These are phyloP conservation scores for Danio kyathit DNA, from an alignment of 2,797 vertebrate species.

Conservation along the genomic window DNA sequence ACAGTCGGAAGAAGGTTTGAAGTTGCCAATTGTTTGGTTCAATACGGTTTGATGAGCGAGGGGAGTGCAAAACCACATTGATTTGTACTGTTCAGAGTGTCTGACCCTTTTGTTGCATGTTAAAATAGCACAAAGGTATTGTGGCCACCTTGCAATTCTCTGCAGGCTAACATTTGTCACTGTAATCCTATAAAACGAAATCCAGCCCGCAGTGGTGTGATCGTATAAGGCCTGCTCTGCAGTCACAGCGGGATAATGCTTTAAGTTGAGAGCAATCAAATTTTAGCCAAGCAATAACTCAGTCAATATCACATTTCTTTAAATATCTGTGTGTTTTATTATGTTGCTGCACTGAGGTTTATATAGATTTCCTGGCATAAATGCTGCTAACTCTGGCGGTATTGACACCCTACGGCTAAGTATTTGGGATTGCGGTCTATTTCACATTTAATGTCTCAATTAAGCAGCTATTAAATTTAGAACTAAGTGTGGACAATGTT, in stretches of 20 bases:
- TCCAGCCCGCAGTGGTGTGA: neutral
- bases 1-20: constrained; percentile 60
- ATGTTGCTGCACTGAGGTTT: neutral
- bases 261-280: constrained; percentile 38
- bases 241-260: constrained; percentile 21
- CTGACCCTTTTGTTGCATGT: constrained; percentile 43
- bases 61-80: constrained; percentile 54
- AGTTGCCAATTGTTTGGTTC: constrained; percentile 65
- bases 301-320: constrained; percentile 20
- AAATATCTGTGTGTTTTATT: constrained; percentile 29
- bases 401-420: constrained; percentile 12
- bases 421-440: constrained; percentile 33
- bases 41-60: constrained; percentile 61
- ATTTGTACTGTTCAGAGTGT: constrained; percentile 42
- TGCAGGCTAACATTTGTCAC: constrained; percentile 44
- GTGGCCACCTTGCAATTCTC: constrained; percentile 42
- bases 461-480: constrained; percentile 45
- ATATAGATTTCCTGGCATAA: constrained; percentile 3
- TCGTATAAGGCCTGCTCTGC: constrained; percentile 1
- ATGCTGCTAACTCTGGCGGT: constrained; percentile 16
- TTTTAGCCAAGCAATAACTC: constrained; percentile 16
- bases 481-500: constrained; percentile 20
- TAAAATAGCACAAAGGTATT: constrained; percentile 41
- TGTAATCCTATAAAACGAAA: constrained; percentile 49
- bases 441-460: constrained; percentile 32